Base-by-base conservation (phyloP, 2,113 vertebrate species). In the Thomomys bottae region DNA sequence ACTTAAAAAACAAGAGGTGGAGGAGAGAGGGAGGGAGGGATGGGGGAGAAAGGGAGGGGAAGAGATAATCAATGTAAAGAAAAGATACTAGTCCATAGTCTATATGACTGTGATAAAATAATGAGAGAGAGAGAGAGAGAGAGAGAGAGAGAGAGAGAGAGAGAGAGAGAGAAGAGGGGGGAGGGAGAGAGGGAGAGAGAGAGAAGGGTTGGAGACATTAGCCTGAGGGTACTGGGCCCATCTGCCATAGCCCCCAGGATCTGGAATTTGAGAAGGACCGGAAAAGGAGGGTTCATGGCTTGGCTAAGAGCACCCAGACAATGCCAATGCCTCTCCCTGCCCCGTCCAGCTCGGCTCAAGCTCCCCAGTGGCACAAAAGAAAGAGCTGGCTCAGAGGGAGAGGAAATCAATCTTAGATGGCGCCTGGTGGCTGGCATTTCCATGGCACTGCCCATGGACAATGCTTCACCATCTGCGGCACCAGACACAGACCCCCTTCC, bases 381-480 rank as follows among this genome's bases (percentile, higher is more conserved):
- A 95, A 96, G 93, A 85, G 78, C 91, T 78, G 89, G 87, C 87
- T 95, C 94, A 0, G 8, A 94, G 59, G 77, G 78, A 93, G 87
- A 94, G 93, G 91, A 86, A 96, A 97, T 97, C 91, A 96, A 87
- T 97, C 96, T 83, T 77, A 73, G 86, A 86, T 2, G 0, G 26
- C 42, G 84, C 94, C 94, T 84, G 70, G 85, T 82, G 73, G 93
- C 87, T 97, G 97, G 96, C 97, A 98, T 98, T 98, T 98, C 90
- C 94, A 92, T 96, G 97, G 96, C 91, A 34, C 85, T 94, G 86
- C 70, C 94, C 73, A 91, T 75, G 96, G 77, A 97, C 96, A 98
- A 97, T 97, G 97, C 94, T 96, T 77, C 84, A 96, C 97, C 98
- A 98, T 96, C 98, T 98, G 97, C 90, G 96, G 96, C 91, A 92